Percentiles rank a stretch among this genome's conserved stretches.
phyloP scores from a whole-genome alignment of 2,797 vertebrate species.

The Melanotaenia trifasciata region DNA sequence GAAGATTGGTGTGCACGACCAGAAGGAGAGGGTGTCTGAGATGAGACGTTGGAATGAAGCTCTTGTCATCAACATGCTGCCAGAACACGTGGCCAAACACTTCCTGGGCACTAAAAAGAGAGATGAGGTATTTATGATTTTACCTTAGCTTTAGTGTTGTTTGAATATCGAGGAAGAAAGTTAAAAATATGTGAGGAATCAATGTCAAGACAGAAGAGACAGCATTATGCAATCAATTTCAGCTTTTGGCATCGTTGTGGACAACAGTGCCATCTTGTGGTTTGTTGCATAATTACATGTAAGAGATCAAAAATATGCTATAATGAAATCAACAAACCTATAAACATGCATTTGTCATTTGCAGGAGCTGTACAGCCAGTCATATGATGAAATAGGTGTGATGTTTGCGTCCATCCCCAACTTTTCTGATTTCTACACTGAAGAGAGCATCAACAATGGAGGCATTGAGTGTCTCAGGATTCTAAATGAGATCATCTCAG shows the following conservation, averaged over 20 bases:
- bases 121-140: constrained; percentile 86
- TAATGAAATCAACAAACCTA: neutral
- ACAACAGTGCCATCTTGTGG: constrained; percentile 55
- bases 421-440: constrained; percentile 97
- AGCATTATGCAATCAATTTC: neutral
- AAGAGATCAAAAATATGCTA: neutral
- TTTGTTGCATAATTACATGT: constrained; percentile 4
- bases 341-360: constrained; percentile 20
- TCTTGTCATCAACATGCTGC: constrained; percentile 95
- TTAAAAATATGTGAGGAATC: neutral
- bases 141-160: neutral
- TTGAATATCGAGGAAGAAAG: neutral
- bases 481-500: constrained; percentile 98
- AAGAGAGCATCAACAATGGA: constrained; percentile 96
- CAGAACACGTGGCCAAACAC: constrained; percentile 92
- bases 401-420: constrained; percentile 99
- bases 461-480: constrained; percentile 96
- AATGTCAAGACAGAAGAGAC: neutral
- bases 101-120: constrained; percentile 95
- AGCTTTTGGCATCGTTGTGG: neutral
- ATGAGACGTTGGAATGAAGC: constrained; percentile 97
- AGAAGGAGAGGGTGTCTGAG: constrained; percentile 94
- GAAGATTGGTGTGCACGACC: constrained; percentile 93
- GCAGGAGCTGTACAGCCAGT: constrained; percentile 96
- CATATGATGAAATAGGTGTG: constrained; percentile 94